A percentile compares a stretch with the other conserved stretches of the same genome.
Conservation (phyloP, 2,888 invertebrate species). For the Craniophora ligustri region DNA sequence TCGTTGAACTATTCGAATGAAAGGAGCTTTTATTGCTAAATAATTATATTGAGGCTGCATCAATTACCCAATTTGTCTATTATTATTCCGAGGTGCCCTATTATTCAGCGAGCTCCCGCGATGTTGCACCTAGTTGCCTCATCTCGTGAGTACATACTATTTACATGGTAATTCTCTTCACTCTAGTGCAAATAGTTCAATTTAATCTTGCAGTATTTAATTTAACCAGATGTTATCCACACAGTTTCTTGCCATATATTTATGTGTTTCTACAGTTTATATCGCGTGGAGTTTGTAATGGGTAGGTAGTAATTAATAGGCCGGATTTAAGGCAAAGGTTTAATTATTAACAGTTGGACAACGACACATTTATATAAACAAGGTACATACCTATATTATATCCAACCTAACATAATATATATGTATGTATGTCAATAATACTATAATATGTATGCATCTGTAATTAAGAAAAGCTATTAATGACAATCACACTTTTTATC, state of each 20-base stretch:
- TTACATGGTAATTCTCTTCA: constrained; percentile 48
- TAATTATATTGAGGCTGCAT: constrained; percentile 49
- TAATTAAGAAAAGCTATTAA: no score
- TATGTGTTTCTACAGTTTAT: constrained; percentile 7
- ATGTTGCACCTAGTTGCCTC: constrained; percentile 40
- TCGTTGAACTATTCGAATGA: constrained; percentile 39
- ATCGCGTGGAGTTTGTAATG: neutral
- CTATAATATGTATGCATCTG: no score
- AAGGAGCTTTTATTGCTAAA: constrained; percentile 56
- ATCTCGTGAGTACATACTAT: constrained; percentile 47
- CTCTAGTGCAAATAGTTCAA: constrained; percentile 27
- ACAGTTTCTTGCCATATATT: constrained; percentile 34
- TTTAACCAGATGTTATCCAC: constrained; percentile 32
- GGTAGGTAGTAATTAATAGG: neutral
- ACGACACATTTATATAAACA: neutral
- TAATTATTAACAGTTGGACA: neutral
- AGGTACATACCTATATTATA: no score
- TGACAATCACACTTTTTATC: no score
- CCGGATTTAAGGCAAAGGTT: neutral
- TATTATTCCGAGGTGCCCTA: constrained; percentile 44
- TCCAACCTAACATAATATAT: no score
- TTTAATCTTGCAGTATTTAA: constrained; percentile 34
- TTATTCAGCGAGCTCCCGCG: constrained; percentile 49
- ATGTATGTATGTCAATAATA: neutral
- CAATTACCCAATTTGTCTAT: constrained; percentile 50